A percentile compares a stretch with the other conserved stretches of the same genome.
These are phyloP conservation scores for Nezara viridula DNA, from an alignment of 2,888 invertebrate genomes.

Conservation along the genomic window DNA sequence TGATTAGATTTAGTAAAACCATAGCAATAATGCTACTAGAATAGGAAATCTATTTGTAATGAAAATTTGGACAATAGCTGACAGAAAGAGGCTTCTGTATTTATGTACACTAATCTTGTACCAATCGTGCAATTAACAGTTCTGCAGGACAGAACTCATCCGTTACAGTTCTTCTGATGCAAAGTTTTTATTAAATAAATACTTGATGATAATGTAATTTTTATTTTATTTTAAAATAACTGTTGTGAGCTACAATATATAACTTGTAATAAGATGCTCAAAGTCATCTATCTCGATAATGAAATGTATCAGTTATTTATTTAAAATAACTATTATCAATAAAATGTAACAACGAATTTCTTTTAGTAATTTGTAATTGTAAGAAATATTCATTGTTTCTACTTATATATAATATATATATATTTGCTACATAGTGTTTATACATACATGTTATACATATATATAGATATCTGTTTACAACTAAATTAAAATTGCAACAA, in stretches of 20 bases:
- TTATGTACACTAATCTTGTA: slow-evolving; percentile 25
- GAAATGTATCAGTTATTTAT: background rate
- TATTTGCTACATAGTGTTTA: slow-evolving; percentile 57
- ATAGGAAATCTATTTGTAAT: background rate
- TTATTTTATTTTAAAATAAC: background rate
- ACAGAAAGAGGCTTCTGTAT: slow-evolving; percentile 46
- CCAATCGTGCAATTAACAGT: slow-evolving; percentile 56
- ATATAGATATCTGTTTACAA: background rate
- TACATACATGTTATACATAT: slow-evolving; percentile 37
- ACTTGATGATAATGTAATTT: no score
- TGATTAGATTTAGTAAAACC: slow-evolving; percentile 48
- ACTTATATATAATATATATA: slow-evolving; percentile 35
- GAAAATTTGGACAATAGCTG: slow-evolving; percentile 38
- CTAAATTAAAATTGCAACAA: slow-evolving; percentile 43
- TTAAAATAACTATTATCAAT: slow-evolving; percentile 7
- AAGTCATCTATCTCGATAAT: background rate
- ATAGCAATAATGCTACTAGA: slow-evolving; percentile 58
- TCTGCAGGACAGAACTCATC: slow-evolving; percentile 60
- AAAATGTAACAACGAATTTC: slow-evolving; percentile 51
- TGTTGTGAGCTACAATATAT: background rate
- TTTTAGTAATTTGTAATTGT: slow-evolving; percentile 20
- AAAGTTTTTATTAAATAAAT: background rate
- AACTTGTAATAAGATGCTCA: background rate
- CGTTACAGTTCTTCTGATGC: background rate
- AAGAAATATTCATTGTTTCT: slow-evolving; percentile 42